Evolutionary conservation across 2,888 invertebrate genomes (phyloP).

Genomic region (Camponotus fellah): DNA sequence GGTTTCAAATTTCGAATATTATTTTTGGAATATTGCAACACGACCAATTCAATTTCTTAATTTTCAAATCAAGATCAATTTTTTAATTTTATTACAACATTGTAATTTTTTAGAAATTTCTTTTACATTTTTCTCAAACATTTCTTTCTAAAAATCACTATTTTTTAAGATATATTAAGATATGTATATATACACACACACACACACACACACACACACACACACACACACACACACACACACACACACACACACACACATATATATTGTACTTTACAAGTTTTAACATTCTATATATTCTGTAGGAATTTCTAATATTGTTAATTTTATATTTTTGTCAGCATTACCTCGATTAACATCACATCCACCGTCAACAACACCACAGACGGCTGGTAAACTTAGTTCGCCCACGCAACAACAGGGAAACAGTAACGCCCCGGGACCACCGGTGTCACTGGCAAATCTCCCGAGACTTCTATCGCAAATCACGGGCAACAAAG

Average conservation of each 20-base stretch:
- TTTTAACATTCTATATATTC: neutral
- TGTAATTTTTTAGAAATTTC: neutral
- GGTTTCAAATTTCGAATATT: neutral
- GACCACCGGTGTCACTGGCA: slow-evolving; percentile 86
- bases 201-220: no score
- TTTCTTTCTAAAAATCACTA: neutral
- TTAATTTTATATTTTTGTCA: slow-evolving; percentile 51
- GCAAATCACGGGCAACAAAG: slow-evolving; percentile 86
- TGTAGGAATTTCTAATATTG: neutral
- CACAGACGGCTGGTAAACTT: slow-evolving; percentile 83
- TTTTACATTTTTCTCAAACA: neutral
- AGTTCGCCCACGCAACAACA: slow-evolving; percentile 82
- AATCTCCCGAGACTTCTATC: slow-evolving; percentile 87
- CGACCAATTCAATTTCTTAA: neutral
- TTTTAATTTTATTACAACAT: neutral
- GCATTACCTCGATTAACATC: slow-evolving; percentile 90
- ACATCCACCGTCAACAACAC: slow-evolving; percentile 85
- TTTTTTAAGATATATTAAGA: neutral
- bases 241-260: neutral
- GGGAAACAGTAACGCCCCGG: slow-evolving; percentile 83
- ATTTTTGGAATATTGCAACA: neutral
- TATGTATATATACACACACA: no score
- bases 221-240: no score
- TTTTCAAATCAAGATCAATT: neutral
- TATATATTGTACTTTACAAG: neutral